Conservation (phyloP, 2,113 vertebrate genomes). For the Gasterosteus nipponicus region DNA sequence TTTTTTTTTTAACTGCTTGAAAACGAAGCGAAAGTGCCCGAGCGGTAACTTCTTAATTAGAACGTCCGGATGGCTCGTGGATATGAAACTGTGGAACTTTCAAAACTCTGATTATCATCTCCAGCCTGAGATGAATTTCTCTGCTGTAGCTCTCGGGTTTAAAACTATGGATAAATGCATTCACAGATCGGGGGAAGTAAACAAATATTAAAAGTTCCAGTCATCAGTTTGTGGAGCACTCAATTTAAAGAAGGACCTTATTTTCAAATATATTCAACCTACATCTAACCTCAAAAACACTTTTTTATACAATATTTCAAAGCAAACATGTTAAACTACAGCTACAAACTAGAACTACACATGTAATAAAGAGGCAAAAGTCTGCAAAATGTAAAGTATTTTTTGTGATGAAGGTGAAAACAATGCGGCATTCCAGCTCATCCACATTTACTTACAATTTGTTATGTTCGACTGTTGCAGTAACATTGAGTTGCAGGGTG, state of each 20-base stretch:
- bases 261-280: slow-evolving; percentile 6
- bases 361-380: not conserved
- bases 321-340: not conserved
- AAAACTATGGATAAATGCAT: slow-evolving; percentile 24
- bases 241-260: slow-evolving; percentile 31
- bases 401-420: not conserved
- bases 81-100: slow-evolving; percentile 56
- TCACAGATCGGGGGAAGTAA: slow-evolving; percentile 49
- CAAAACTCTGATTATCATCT: slow-evolving; percentile 51
- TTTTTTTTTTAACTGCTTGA: slow-evolving; percentile 42
- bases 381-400: not conserved
- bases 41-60: slow-evolving; percentile 73
- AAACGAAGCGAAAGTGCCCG: slow-evolving; percentile 48
- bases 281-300: not conserved
- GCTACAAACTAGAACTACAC: no score
- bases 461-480: not conserved
- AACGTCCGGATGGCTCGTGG: slow-evolving; percentile 60
- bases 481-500: not conserved
- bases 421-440: not conserved
- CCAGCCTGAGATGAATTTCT: slow-evolving; percentile 43
- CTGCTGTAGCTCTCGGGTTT: slow-evolving; percentile 37
- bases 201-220: slow-evolving; percentile 41
- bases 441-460: not conserved
- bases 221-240: slow-evolving; percentile 6
- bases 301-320: not conserved